Evolutionary conservation across 2,797 vertebrate species (phyloP).

Genomic region (Parauchenoglanis ngamensis): DNA sequence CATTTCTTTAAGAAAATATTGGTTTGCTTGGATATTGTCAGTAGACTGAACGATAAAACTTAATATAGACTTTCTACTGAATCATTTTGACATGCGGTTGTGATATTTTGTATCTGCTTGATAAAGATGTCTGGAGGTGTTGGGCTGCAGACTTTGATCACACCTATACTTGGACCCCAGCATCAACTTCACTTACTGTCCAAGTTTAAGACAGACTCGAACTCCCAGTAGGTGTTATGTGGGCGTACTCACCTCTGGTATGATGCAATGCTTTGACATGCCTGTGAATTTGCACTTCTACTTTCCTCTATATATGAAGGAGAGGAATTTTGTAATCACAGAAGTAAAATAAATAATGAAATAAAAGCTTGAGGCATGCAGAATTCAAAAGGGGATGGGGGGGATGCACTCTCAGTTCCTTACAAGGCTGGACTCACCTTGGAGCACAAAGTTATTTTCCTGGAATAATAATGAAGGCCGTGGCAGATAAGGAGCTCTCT

Average conservation of each 20-base stretch:
- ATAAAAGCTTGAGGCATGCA: slow-evolving; percentile 17
- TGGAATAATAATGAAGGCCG: slow-evolving; percentile 58
- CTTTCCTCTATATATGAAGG: slow-evolving; percentile 8
- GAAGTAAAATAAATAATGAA: neutral
- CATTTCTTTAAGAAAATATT: neutral
- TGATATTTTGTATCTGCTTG: slow-evolving; percentile 17
- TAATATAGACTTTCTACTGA: neutral
- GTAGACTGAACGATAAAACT: neutral
- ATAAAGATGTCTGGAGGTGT: slow-evolving; percentile 5
- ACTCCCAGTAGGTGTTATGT: slow-evolving; percentile 13
- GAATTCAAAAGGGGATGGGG: slow-evolving; percentile 15
- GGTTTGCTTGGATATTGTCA: neutral
- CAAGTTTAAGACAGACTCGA: slow-evolving; percentile 12
- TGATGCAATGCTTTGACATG: slow-evolving; percentile 40
- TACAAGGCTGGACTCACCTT: slow-evolving; percentile 56
- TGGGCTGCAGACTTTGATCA: slow-evolving; percentile 16
- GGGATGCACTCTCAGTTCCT: slow-evolving; percentile 26
- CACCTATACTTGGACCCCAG: slow-evolving; percentile 15
- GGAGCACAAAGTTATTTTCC: slow-evolving; percentile 55
- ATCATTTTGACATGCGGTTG: neutral
- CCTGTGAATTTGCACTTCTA: slow-evolving; percentile 11
- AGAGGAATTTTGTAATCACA: neutral
- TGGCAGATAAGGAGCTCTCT: slow-evolving; percentile 53
- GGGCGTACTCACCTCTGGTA: slow-evolving; percentile 4
- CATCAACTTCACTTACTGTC: slow-evolving; percentile 27